These are phyloP conservation scores for Cricetomys ansorgei DNA, from an alignment of 2,113 vertebrate genomes.

Conservation along the genomic window DNA sequence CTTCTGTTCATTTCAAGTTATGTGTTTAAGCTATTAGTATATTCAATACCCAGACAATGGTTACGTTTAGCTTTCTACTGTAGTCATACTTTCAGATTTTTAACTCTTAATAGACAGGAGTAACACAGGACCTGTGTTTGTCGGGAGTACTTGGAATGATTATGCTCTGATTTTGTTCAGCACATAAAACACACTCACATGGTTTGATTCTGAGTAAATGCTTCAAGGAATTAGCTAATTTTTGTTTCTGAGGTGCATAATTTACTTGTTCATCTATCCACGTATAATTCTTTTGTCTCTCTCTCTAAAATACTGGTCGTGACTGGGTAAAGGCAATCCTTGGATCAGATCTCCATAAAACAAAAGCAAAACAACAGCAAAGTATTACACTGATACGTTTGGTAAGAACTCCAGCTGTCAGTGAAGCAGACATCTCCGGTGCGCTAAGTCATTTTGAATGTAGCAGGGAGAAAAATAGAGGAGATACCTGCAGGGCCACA, in stretches of 20 bases:
- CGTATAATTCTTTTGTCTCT: not conserved
- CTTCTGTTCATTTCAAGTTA: constrained; percentile 79
- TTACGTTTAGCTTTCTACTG: constrained; percentile 66
- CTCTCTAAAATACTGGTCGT: not conserved
- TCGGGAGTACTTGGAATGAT: constrained; percentile 46
- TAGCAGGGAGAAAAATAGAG: not conserved
- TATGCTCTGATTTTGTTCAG: constrained; percentile 14
- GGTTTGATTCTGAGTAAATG: constrained; percentile 48
- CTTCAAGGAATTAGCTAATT: constrained; percentile 3
- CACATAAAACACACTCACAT: not conserved
- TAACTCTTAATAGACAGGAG: constrained; percentile 15
- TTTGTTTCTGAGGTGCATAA: not conserved
- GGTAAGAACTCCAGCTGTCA: not conserved
- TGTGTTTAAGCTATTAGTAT: constrained; percentile 69
- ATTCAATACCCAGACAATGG: constrained; percentile 73
- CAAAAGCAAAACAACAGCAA: not conserved
- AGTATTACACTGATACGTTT: not conserved
- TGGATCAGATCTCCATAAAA: not conserved
- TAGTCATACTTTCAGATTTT: constrained; percentile 23
- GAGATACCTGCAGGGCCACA: not conserved
- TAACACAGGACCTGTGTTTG: not conserved
- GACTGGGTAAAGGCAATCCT: not conserved
- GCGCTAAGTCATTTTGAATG: not conserved
- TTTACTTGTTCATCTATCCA: constrained; percentile 23
- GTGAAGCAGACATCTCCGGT: not conserved